Percentiles rank a stretch among this genome's conserved stretches.
Conservation (phyloP, 1,140 invertebrate species). For the Papilio helenus region DNA sequence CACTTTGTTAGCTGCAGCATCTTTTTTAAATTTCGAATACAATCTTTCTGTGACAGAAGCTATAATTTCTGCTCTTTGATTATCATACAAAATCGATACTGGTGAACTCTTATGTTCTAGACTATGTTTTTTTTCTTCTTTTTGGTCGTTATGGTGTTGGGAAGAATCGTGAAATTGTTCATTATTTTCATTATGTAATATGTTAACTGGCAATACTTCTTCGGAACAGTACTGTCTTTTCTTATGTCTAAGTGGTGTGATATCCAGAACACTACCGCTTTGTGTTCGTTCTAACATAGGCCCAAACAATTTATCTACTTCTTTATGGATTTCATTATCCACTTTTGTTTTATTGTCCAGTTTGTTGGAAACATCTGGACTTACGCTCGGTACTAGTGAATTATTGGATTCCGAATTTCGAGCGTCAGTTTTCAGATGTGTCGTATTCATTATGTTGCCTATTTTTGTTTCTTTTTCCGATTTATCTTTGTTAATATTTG, state of each 20-base stretch:
- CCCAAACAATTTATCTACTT: conserved; percentile 76
- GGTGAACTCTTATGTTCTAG: conserved; percentile 47
- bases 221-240: conserved; percentile 77
- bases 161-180: conserved; percentile 46
- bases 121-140: conserved; percentile 50
- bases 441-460: conserved; percentile 66
- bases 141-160: conserved; percentile 53
- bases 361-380: conserved; percentile 60
- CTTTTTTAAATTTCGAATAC: conserved; percentile 85
- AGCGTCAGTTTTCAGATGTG: conserved; percentile 55
- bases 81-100: conserved; percentile 70
- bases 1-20: conserved; percentile 76
- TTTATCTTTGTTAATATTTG: conserved; percentile 33
- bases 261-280: conserved; percentile 76
- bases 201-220: conserved; percentile 70
- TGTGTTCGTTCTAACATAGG: conserved; percentile 73
- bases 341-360: conserved; percentile 60
- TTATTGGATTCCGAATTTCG: conserved; percentile 62
- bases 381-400: conserved; percentile 65
- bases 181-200: conserved; percentile 43
- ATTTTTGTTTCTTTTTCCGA: conserved; percentile 58
- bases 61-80: conserved; percentile 86
- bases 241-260: conserved; percentile 68
- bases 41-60: conserved; percentile 87
- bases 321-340: conserved; percentile 67